Conservation (phyloP, 2,888 invertebrate genomes). For the Cremastinae sp. region DNA sequence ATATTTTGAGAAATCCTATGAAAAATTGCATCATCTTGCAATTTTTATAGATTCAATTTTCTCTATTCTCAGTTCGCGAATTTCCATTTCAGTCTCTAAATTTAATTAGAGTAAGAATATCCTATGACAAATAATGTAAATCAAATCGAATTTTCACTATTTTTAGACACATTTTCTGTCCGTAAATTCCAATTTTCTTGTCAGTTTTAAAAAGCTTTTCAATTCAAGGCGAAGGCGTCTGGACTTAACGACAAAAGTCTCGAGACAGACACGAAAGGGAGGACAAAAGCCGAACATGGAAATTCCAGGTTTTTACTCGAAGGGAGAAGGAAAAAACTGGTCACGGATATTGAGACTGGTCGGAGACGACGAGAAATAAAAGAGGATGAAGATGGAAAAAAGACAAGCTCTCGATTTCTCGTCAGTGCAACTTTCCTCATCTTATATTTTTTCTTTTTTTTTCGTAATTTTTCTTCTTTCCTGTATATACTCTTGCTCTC, state of each 20-base stretch:
- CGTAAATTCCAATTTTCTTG: too few species aligned
- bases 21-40: too few species aligned
- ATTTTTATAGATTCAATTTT: too few species aligned
- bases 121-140: too few species aligned
- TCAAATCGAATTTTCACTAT: too few species aligned
- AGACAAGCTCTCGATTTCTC: conserved; percentile 48
- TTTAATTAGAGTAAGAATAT: too few species aligned
- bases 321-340: conserved; percentile 43
- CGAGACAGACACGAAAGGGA: conserved; percentile 22
- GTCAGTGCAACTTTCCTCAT: conserved; percentile 18
- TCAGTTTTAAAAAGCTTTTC: too few species aligned
- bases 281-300: conserved; percentile 52
- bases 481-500: neutral
- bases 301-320: conserved; percentile 56
- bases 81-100: too few species aligned
- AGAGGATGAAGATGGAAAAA: conserved; percentile 19
- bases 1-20: too few species aligned
- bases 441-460: conserved; percentile 7
- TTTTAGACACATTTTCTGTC: too few species aligned
- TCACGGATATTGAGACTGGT: conserved; percentile 43
- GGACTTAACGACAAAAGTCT: conserved; percentile 15
- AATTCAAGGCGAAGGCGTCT: neutral
- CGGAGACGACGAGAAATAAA: conserved; percentile 40
- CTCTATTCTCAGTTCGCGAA: too few species aligned
- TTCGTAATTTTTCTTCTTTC: neutral